phyloP scores from a whole-genome alignment of 2,113 vertebrate genomes.

The Budorcas taxicolor region DNA sequence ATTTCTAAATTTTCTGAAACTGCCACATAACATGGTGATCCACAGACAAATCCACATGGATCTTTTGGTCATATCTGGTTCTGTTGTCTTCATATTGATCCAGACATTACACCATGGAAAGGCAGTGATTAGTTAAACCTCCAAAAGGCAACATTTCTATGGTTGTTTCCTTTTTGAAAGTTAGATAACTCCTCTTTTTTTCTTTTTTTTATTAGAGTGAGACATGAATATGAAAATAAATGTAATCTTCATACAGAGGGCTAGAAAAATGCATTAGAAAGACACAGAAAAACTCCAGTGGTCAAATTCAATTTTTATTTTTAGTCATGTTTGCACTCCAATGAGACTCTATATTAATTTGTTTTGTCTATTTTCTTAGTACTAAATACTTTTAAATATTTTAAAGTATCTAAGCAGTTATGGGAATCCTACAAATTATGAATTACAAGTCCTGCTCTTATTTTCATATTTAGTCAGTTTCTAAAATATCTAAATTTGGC shows the following conservation, averaged over 20 bases:
- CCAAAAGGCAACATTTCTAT: neutral
- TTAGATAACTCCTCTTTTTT: neutral
- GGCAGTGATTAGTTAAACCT: neutral
- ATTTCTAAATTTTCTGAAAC: neutral
- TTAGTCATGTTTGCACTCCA: neutral
- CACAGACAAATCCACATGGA: neutral
- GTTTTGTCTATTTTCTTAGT: neutral
- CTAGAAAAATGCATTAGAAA: neutral
- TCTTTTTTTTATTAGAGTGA: neutral
- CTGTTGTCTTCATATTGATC: neutral
- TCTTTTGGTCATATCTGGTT: neutral
- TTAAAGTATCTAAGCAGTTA: neutral
- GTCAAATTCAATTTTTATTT: neutral
- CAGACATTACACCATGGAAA: neutral
- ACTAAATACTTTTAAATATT: neutral
- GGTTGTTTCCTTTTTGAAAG: neutral
- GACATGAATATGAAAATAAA: neutral
- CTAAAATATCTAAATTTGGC: neutral
- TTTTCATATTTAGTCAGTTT: neutral
- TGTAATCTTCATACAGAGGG: neutral
- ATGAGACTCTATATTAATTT: neutral
- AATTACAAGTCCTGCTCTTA: neutral
- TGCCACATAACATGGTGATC: neutral
- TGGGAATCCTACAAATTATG: neutral
- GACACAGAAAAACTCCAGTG: neutral